These are phyloP conservation scores for Coenonympha glycerion DNA, from an alignment of 2,888 invertebrate genomes.

Conservation along the genomic window DNA sequence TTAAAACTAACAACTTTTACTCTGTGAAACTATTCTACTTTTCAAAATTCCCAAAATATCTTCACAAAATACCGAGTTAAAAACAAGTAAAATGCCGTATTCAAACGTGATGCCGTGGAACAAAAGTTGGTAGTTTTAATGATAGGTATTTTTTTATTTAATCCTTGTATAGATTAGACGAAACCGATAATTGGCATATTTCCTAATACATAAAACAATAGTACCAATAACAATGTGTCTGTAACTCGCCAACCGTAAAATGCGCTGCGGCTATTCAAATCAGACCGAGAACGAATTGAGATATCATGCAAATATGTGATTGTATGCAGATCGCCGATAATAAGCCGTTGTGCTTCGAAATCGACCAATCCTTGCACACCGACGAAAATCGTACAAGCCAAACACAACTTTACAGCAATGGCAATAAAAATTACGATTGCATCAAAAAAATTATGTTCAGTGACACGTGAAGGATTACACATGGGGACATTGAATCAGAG, in stretches of 20 bases:
- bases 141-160: no score
- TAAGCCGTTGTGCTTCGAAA: constrained; percentile 54
- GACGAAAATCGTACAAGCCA: constrained; percentile 7
- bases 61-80: no score
- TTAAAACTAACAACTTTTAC: no score
- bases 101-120: no score
- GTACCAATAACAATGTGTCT: constrained; percentile 21
- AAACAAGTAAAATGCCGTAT: no score
- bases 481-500: background rate
- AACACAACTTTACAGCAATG: constrained; percentile 13
- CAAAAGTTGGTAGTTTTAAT: no score
- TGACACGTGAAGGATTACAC: constrained; percentile 6
- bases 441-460: background rate
- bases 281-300: constrained; percentile 68
- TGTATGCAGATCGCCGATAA: constrained; percentile 73
- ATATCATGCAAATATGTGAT: constrained; percentile 73
- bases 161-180: background rate
- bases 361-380: constrained; percentile 36
- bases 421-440: constrained; percentile 3
- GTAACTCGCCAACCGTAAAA: constrained; percentile 43
- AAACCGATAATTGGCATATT: constrained; percentile 5
- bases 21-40: no score
- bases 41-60: no score
- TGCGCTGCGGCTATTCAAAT: constrained; percentile 49
- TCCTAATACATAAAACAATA: constrained; percentile 21